A percentile compares a stretch with the other conserved stretches of the same genome.
Conservation (phyloP, 2,113 vertebrate species). For the Gallinago paraguaiae region DNA sequence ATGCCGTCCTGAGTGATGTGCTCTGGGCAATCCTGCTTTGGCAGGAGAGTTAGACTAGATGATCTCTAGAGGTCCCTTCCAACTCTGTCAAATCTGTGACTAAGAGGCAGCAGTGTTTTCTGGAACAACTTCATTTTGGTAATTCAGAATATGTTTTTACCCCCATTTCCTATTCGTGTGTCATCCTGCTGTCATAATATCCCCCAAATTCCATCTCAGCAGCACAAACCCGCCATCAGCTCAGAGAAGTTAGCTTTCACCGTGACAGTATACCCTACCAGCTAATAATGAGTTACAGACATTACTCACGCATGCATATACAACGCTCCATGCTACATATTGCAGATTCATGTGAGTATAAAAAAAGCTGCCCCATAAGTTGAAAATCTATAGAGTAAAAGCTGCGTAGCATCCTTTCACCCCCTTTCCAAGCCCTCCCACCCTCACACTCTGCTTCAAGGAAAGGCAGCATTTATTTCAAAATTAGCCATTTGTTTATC, state of each 20-base stretch:
- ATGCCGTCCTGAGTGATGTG: too few species aligned
- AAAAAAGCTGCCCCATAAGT: neutral
- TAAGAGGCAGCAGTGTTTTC: neutral
- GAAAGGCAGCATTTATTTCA: neutral
- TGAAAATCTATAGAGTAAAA: neutral
- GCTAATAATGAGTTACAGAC: neutral
- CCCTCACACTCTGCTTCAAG: neutral
- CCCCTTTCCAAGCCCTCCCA: neutral
- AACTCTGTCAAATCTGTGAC: too few species aligned
- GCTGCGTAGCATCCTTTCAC: neutral
- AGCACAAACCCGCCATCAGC: neutral
- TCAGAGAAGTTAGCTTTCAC: neutral
- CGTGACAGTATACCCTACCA: neutral
- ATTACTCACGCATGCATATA: neutral
- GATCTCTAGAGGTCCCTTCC: too few species aligned
- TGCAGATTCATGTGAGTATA: neutral
- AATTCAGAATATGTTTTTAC: neutral
- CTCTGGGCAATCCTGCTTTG: too few species aligned
- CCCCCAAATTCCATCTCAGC: neutral
- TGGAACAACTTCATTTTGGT: neutral
- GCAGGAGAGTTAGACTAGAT: too few species aligned
- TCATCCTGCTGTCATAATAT: neutral
- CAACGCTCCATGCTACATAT: too few species aligned
- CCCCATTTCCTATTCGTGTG: neutral
- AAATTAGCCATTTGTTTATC: neutral